Percentiles rank a stretch among this genome's conserved stretches.
phyloP scores from a whole-genome alignment of 2,888 invertebrate species.

The Schizotus pectinicornis region DNA sequence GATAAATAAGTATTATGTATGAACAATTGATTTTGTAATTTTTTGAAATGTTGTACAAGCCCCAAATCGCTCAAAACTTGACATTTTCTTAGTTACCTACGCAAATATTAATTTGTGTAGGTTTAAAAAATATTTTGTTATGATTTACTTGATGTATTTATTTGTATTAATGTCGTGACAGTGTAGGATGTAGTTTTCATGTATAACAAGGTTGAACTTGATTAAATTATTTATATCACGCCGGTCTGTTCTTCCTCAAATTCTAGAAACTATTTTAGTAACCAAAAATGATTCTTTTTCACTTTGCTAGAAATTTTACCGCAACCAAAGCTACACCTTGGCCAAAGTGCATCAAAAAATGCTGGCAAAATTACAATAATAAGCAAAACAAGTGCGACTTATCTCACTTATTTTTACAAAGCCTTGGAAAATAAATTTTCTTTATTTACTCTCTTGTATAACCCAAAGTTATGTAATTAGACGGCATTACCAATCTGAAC shows the following conservation, averaged over 20 bases:
- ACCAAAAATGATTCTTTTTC: too few relatives aligned
- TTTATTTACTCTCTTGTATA: too few relatives aligned
- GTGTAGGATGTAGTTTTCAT: conserved; percentile 33
- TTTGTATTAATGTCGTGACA: conserved; percentile 45
- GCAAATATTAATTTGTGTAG: conserved; percentile 37
- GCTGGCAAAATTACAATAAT: background rate
- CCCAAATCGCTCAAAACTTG: conserved; percentile 20
- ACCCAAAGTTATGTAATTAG: too few relatives aligned
- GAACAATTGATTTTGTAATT: too few relatives aligned
- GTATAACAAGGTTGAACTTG: conserved; percentile 23
- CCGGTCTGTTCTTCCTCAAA: background rate
- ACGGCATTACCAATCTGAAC: too few relatives aligned
- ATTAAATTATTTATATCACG: conserved; percentile 24
- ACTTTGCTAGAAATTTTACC: too few relatives aligned
- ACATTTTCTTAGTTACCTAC: conserved; percentile 38
- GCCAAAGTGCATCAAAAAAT: background rate
- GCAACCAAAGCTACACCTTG: too few relatives aligned
- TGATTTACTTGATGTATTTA: conserved; percentile 39
- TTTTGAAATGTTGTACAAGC: background rate
- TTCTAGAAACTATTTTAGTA: background rate
- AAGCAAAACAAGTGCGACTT: background rate
- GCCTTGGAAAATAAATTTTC: too few relatives aligned
- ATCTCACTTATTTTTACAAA: background rate
- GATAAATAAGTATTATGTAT: too few relatives aligned
- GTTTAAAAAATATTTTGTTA: conserved; percentile 35